Evolutionary conservation across 1,140 invertebrate genomes (phyloP).

Genomic region (Pseudomyrmex cubaensis): DNA sequence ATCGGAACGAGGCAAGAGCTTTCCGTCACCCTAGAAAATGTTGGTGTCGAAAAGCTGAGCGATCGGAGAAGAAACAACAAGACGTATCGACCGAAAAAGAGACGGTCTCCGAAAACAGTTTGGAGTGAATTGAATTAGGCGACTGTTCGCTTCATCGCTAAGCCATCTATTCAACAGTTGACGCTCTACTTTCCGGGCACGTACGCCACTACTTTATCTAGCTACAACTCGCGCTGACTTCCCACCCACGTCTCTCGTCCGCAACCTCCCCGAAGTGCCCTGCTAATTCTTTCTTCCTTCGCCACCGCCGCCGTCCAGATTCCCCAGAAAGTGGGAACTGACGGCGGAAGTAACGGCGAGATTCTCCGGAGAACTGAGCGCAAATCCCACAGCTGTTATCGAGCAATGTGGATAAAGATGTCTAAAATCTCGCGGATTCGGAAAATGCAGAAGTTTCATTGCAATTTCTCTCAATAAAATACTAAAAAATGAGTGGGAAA

Average conservation of each 20-base stretch:
- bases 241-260: neutral
- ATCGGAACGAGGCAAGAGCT: neutral
- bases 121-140: conserved; percentile 78
- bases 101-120: conserved; percentile 71
- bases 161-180: conserved; percentile 80
- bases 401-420: conserved; percentile 2
- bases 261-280: neutral
- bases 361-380: conserved; percentile 2
- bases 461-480: neutral
- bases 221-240: conserved; percentile 21
- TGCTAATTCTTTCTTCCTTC: conserved; percentile 23
- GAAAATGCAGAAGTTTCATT: neutral
- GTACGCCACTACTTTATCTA: conserved; percentile 70
- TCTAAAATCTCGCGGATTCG: neutral
- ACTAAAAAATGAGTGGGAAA: too few relatives aligned
- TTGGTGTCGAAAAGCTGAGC: conserved; percentile 1
- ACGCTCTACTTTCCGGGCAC: conserved; percentile 74
- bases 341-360: conserved; percentile 22
- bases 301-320: neutral
- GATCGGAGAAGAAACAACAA: conserved; percentile 38
- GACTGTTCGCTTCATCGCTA: conserved; percentile 76
- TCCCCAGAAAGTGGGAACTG: conserved; percentile 16
- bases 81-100: conserved; percentile 22
- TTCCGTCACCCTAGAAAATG: neutral
- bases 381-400: neutral